phyloP scores from a whole-genome alignment of 1,140 invertebrate genomes.

The Papilio xuthus region DNA sequence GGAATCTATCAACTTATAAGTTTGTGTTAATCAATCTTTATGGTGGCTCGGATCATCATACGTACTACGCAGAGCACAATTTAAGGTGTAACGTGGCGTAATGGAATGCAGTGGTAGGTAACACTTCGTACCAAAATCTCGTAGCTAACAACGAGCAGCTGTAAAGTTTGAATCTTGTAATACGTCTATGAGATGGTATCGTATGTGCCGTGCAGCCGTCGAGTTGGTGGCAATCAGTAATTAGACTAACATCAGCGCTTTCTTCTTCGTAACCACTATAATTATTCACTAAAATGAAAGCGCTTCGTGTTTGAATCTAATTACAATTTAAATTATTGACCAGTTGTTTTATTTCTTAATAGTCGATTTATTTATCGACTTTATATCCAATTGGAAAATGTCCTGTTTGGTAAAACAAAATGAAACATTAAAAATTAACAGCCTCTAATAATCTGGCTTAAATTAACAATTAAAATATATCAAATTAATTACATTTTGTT shows the following conservation, averaged over 20 bases:
- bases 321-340: neutral
- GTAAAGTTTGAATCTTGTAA: neutral
- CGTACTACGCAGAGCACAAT: too few relatives aligned
- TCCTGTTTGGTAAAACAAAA: neutral
- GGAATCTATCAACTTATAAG: too few relatives aligned
- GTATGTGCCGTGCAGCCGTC: neutral
- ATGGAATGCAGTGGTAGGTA: neutral
- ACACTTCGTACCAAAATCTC: too few relatives aligned
- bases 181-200: neutral
- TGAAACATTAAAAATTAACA: neutral
- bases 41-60: too few relatives aligned
- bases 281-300: neutral
- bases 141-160: neutral
- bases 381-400: neutral
- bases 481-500: neutral
- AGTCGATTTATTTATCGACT: neutral
- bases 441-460: constrained; percentile 41
- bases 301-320: constrained; percentile 6
- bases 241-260: constrained; percentile 13
- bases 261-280: constrained; percentile 18
- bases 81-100: too few relatives aligned
- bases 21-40: too few relatives aligned
- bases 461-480: neutral
- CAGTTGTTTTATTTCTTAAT: constrained; percentile 10
- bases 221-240: neutral